Percentiles rank a stretch among this genome's conserved stretches.
These are phyloP conservation scores for Monomorium pharaonis DNA, from an alignment of 1,140 invertebrate species.

Conservation along the genomic window DNA sequence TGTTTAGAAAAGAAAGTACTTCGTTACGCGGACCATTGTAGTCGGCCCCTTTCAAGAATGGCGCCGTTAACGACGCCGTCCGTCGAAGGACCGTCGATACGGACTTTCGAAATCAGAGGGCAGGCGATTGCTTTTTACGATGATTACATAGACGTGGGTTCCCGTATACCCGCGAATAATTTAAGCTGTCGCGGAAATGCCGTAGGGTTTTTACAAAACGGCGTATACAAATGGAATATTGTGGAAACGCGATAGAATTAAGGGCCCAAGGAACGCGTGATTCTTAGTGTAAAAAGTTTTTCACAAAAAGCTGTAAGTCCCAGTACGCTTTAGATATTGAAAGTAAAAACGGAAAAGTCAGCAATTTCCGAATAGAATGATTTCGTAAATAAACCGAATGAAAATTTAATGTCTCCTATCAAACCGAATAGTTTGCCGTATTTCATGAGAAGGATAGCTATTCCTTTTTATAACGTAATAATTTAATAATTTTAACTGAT, in stretches of 20 bases:
- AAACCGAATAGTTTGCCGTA: background rate
- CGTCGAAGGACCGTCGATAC: slow-evolving; percentile 36
- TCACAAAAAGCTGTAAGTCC: background rate
- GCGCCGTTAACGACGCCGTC: slow-evolving; percentile 43
- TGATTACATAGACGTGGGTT: background rate
- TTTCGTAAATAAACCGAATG: background rate
- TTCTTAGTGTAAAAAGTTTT: slow-evolving; percentile 9
- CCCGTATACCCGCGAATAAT: slow-evolving; percentile 16
- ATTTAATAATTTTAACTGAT: slow-evolving; percentile 26
- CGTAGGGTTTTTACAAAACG: background rate
- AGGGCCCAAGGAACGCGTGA: too few species aligned
- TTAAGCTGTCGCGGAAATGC: background rate
- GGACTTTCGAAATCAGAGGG: slow-evolving; percentile 34
- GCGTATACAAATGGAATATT: background rate
- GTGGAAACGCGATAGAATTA: background rate
- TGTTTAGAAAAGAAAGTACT: slow-evolving; percentile 53
- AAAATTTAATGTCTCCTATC: background rate
- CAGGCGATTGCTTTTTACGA: slow-evolving; percentile 37
- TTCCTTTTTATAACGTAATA: background rate
- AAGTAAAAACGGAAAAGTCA: background rate
- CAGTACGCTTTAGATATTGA: background rate
- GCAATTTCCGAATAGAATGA: background rate
- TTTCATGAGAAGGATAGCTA: background rate
- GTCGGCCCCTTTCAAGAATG: slow-evolving; percentile 27
- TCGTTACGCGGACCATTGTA: slow-evolving; percentile 53